A percentile compares a stretch with the other conserved stretches of the same genome.
phyloP scores from a whole-genome alignment of 37 sponge, comb jelly and placozoan genomes.

The Cladorhizidae sp. region DNA sequence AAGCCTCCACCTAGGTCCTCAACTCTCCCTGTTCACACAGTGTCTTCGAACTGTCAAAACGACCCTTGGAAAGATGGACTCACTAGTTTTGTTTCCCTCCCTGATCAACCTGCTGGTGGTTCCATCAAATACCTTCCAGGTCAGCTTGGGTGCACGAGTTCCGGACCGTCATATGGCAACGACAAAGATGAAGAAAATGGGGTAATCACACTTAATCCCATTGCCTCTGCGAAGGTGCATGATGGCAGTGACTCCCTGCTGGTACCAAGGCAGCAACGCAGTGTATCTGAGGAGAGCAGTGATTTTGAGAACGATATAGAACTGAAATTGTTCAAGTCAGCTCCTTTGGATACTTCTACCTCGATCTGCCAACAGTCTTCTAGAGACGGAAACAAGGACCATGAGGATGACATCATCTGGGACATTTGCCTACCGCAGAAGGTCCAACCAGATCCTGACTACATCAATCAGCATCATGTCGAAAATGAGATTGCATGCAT shows the following conservation, averaged over 20 bases:
- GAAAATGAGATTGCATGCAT: neutral
- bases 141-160: too few relatives aligned
- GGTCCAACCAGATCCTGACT: neutral
- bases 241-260: neutral
- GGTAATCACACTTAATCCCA: neutral
- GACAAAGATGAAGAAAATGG: constrained; percentile 25
- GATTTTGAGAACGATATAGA: neutral
- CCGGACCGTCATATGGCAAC: neutral
- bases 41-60: neutral
- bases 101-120: neutral
- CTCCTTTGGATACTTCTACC: neutral
- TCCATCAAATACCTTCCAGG: too few relatives aligned
- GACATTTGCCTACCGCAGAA: neutral
- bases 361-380: neutral
- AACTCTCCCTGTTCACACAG: neutral
- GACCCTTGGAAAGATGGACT: too few relatives aligned
- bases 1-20: constrained; percentile 9
- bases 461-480: constrained; percentile 5
- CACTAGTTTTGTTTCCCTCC: too few relatives aligned
- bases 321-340: too few relatives aligned
- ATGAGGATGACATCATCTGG: constrained; percentile 11
- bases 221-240: neutral
- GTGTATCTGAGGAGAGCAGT: neutral
- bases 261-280: neutral
- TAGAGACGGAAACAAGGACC: neutral